Evolutionary conservation across 2,797 vertebrate species (phyloP).

Genomic region (Mormyrops attenuatus): DNA sequence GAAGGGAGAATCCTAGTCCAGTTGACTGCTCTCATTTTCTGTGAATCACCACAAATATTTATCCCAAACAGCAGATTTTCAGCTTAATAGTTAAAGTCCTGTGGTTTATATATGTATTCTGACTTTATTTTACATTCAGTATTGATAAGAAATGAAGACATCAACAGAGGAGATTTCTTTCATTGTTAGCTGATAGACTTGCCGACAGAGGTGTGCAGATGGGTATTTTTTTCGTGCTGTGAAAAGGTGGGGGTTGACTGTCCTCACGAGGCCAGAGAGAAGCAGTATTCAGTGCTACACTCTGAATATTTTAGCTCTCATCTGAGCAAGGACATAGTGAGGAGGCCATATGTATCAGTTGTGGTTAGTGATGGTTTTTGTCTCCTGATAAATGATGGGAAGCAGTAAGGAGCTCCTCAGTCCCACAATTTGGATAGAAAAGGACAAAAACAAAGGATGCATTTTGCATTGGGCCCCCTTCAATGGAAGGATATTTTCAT

Average conservation of each 20-base stretch:
- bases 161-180: not conserved
- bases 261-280: not conserved
- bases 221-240: not conserved
- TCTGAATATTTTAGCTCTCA: not conserved
- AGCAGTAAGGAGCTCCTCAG: not conserved
- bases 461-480: not conserved
- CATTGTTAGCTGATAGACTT: not conserved
- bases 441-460: not conserved
- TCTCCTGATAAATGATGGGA: not conserved
- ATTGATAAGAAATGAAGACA: not conserved
- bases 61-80: not conserved
- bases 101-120: not conserved
- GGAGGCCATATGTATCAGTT: not conserved
- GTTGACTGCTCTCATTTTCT: not conserved
- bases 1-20: not conserved
- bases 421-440: not conserved
- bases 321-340: not conserved
- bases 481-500: not conserved
- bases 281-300: not conserved
- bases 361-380: not conserved
- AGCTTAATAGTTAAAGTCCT: not conserved
- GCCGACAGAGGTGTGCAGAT: not conserved
- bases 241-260: not conserved
- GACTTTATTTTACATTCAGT: not conserved
- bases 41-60: not conserved